Evolutionary conservation across 2,113 vertebrate species (phyloP), one percentile per base, ranked within the genome.

Genomic region (Oreotragus oreotragus): DNA sequence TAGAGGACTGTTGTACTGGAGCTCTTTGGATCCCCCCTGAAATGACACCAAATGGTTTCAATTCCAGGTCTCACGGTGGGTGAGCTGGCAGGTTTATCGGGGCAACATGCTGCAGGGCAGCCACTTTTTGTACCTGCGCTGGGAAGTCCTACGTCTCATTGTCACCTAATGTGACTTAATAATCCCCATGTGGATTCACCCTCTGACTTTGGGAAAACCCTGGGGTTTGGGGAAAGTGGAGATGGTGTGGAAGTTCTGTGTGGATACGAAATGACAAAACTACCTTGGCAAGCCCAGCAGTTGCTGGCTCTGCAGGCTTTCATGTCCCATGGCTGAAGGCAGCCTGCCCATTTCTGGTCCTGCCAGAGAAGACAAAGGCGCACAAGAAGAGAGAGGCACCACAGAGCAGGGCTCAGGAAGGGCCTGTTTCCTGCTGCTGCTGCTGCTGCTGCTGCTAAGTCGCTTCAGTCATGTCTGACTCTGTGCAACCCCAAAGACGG

Each of bases 41-140:
- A 70, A 36, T 70, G 19, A 70, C 64, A 70, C 17, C 64, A 21
- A 36, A 70, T 70, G n/a, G n/a, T 23, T 70, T 70, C n/a, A 70
- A 36, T 30, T 17, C 28, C 39, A 6, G 23, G 45, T 9, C 33
- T 62, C 2, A 0, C 16, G 28, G 19, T 9, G 15, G 17, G 45
- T 11, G 45, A 4, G 6, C 66, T 30, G 51, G 53, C 6, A 28
- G 62, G 27, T 23, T 45, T 21, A 43, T 15, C 13, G 19, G 49
- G 45, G 53, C 30, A 51, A 87, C n/a, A 16, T 12, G 21, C 5
- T 12, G 12, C n/a, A 45, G 53, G 39, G 60, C 4, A 5, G 80
- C 45, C 51, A n/a, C 76, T 64, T 27, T 33, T 21, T 17, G 30
- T 6, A 25, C 45, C 45, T 62, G 58, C 4, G 23, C 8, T 4